Base-by-base conservation (phyloP, 1,140 invertebrate species). In the Neodiprion fabricii region DNA sequence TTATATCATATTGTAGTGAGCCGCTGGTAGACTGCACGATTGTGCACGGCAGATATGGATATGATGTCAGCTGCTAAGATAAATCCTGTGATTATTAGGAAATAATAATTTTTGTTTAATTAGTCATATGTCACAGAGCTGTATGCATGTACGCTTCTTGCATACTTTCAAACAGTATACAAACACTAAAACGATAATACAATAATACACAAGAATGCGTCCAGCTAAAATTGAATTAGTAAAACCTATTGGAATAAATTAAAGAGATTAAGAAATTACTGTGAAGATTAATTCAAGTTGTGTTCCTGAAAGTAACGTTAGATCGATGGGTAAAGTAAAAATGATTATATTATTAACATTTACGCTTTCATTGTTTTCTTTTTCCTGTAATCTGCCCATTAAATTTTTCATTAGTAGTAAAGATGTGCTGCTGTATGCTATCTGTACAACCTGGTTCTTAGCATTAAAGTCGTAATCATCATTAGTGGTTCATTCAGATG, bases 11-110 rank as follows among this genome's bases (percentile, higher is more conserved):
- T 77, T 82, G 84, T 83, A 82, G 82, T 77, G 77, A 88, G 88
- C 85, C 85, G 85, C 83, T 85, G 82, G 86, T 84, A 85, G 86
- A 80, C 85, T 84, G 11, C 84, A 85, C 83, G 81, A 83, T 79
- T 86, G 84, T 85, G 82, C 86, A 86, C 83, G 80, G 81, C 85
- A 83, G 82, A 85, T 84, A 84, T 87, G 79, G 84, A 82, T 84
- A 83, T 85, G 87, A 87, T 85, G 86, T 86, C 87, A 82, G 86
- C 87, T 86, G 86, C 87, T 84, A 86, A 80, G 84, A 85, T 84
- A 87, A 86, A 86, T 83, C 86, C 86, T 88, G 87, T 86, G 86
- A 88, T 88, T 88, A 87, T 88, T 86, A 87, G 80, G 79, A 83
- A 87, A 81, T 81, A 81, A 86, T 74, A 86, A 84, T 86, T 84